Base-by-base conservation (phyloP, 2,113 vertebrate genomes). In the Junco hyemalis region DNA sequence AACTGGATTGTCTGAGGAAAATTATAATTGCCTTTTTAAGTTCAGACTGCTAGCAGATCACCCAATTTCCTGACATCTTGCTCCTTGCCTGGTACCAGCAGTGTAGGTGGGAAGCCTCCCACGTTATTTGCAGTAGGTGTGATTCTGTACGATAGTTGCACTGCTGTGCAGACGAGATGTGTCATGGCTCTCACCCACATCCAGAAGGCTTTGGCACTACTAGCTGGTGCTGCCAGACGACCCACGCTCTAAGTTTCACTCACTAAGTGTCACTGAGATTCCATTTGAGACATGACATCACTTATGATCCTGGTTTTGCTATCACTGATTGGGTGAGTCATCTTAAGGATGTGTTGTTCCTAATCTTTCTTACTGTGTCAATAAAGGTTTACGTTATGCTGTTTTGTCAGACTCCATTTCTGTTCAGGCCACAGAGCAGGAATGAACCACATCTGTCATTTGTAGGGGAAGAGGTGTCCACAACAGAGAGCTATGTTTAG, bases 181-280 rank as follows among this genome's bases (percentile, higher is more conserved):
- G 11, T 13, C 60, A 44, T 0, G 0, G 69, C 25, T 63, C 20
- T 59, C 18, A 21, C 6, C 14, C 2, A 1, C 20, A 5, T n/a
- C 23, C 21, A 18, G 1, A 64, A 54, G 7, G 11, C 29, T 64
- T 53, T 81, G 40, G 6, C 15, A 61, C 61, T 19, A 4, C 36
- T 33, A 21, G 3, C 40, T 92, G 29, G 7, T 88, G 45, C 42
- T 84, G 35, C 15, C 19, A 66, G 45, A 38, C 4, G 6, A 60
- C 10, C 9, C 3, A 0, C 40, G 51, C 8, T 25, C 33, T 14
- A 25, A 40, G 26, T 16, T 31, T 61, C 68, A 47, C 33, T 51
- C 8, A 31, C 31, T 14, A 23, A 40, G 26, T 11, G n/a, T 53
- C 72, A 51, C 35, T 59, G 61, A 26, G 2, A 14, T 20, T 19